Evolutionary conservation across 2,888 invertebrate species (phyloP).

Genomic region (Aphrophora alni): DNA sequence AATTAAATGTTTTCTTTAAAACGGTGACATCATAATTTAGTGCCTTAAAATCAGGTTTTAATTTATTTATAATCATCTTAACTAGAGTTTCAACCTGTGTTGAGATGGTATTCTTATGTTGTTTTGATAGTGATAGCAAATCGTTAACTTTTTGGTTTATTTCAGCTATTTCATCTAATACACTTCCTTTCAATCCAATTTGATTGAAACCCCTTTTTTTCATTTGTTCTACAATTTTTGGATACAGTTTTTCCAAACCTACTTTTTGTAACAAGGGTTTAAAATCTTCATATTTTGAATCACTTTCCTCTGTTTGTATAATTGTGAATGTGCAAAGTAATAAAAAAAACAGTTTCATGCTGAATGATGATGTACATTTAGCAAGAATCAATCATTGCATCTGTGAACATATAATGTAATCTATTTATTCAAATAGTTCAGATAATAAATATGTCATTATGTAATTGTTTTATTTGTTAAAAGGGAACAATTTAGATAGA

Average conservation of each 20-base stretch:
- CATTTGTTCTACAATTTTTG: background rate
- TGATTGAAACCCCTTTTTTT: background rate
- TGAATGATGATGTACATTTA: background rate
- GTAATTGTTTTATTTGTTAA: background rate
- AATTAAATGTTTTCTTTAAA: background rate
- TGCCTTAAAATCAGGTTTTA: background rate
- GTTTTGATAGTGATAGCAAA: background rate
- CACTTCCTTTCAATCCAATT: background rate
- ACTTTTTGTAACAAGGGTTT: background rate
- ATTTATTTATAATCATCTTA: background rate
- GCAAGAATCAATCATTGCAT: background rate
- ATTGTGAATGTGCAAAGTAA: background rate
- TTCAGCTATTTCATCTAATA: background rate
- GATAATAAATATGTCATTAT: background rate
- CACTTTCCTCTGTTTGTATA: background rate
- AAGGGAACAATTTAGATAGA: no score
- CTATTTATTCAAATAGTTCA: background rate
- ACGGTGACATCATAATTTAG: background rate
- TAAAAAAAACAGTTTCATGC: background rate
- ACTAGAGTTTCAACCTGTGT: background rate
- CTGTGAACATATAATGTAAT: background rate
- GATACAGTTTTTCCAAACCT: background rate
- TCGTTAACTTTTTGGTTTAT: background rate
- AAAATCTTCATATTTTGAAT: background rate
- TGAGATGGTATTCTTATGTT: background rate